A percentile compares a stretch with the other conserved stretches of the same genome.
Conservation (phyloP, 1,140 invertebrate species). For the Cydia amplana region DNA sequence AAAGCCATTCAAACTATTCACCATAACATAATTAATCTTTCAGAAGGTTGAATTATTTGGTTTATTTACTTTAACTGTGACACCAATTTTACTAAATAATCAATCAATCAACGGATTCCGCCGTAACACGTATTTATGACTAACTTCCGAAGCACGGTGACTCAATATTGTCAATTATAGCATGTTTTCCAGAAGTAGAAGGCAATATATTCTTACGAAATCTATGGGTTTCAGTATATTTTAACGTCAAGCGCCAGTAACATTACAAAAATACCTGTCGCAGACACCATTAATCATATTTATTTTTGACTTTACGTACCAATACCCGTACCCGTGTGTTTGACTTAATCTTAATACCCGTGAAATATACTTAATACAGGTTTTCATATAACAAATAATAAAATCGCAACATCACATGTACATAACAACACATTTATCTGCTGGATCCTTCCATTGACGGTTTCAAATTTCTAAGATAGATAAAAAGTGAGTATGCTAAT, state of each 20-base stretch:
- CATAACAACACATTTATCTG: no score
- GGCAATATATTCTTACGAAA: not conserved
- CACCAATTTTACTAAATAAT: constrained; percentile 27
- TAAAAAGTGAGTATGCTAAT: no score
- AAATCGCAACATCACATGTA: no score
- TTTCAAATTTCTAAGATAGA: no score
- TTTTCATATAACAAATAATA: no score
- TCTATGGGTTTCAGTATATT: not conserved
- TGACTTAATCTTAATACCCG: no score
- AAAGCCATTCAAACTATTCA: no score
- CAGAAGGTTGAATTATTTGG: not conserved
- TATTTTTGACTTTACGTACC: not conserved
- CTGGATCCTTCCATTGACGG: no score
- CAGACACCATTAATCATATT: not conserved
- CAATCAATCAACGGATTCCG: constrained; percentile 31
- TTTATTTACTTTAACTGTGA: not conserved
- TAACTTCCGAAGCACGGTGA: constrained; percentile 40
- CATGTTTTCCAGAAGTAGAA: not conserved
- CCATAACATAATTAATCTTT: not conserved
- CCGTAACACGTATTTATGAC: constrained; percentile 40
- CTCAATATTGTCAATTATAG: constrained; percentile 60
- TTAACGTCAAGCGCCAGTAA: not conserved
- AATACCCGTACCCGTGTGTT: not conserved
- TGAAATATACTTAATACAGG: no score
- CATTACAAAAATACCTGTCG: not conserved